These are phyloP conservation scores for Hemibagrus guttatus DNA, from an alignment of 2,797 vertebrate species.

Conservation along the genomic window DNA sequence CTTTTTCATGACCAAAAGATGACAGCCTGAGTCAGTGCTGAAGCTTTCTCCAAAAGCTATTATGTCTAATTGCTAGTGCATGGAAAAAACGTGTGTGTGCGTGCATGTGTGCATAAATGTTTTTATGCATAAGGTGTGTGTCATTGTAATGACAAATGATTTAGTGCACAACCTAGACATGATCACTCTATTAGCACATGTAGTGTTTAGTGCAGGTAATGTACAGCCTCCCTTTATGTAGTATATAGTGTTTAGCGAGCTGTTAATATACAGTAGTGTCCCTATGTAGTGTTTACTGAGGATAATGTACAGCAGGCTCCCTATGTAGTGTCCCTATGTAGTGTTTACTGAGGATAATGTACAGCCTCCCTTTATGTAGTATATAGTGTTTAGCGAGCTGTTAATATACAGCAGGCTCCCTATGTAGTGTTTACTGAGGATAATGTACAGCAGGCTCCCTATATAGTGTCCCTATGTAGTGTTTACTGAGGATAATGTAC, in stretches of 20 bases:
- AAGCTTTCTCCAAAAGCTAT: slow-evolving; percentile 14
- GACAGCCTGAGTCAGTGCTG: slow-evolving; percentile 8
- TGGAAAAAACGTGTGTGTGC: slow-evolving; percentile 9
- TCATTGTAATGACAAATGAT: slow-evolving; percentile 4
- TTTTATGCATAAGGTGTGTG: not conserved
- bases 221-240: not conserved
- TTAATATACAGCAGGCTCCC: not conserved
- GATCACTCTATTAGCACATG: not conserved
- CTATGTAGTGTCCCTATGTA: not conserved
- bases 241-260: not conserved
- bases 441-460: not conserved
- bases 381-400: not conserved
- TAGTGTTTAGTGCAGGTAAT: not conserved
- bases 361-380: not conserved
- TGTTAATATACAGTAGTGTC: not conserved
- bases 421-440: not conserved
- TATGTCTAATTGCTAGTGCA: slow-evolving; percentile 27
- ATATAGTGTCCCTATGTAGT: not conserved
- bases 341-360: not conserved
- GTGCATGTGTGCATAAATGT: not conserved
- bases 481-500: not conserved
- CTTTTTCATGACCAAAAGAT: slow-evolving; percentile 27
- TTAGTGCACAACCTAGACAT: slow-evolving; percentile 1
- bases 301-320: not conserved
- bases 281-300: not conserved